Conservation (phyloP, 2,113 vertebrate species). For the Leptobrachium leishanense region DNA sequence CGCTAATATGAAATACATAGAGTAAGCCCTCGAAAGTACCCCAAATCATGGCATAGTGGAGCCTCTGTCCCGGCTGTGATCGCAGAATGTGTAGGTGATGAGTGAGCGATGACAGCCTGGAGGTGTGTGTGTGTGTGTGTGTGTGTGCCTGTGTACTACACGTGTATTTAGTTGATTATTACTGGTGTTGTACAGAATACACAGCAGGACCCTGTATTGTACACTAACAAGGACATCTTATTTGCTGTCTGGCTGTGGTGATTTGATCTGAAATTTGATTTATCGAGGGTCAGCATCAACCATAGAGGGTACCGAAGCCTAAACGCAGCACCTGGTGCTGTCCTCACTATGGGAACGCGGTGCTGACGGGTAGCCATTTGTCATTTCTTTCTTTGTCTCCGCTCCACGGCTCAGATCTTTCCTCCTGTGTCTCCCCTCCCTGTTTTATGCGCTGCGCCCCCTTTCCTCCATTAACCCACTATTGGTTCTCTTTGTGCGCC, state of each 20-base stretch:
- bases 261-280: slow-evolving; percentile 3
- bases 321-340: not conserved
- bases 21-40: too few relatives aligned
- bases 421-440: not conserved
- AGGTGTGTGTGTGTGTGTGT: slow-evolving; percentile 18
- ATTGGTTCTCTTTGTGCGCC: not conserved
- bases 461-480: not conserved
- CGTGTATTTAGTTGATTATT: slow-evolving; percentile 26
- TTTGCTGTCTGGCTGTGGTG: slow-evolving; percentile 9
- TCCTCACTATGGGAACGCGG: not conserved
- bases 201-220: not conserved
- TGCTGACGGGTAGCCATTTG: not conserved
- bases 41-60: too few relatives aligned
- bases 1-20: too few relatives aligned
- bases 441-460: not conserved
- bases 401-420: not conserved
- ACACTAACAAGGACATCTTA: slow-evolving; percentile 7
- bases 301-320: not conserved
- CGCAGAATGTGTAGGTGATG: too few relatives aligned
- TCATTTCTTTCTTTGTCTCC: not conserved
- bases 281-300: not conserved
- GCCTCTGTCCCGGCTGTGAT: too few relatives aligned
- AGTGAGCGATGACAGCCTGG: not conserved
- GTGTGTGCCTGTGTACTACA: slow-evolving; percentile 5
- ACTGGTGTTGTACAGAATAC: slow-evolving; percentile 8